Base-by-base conservation (phyloP, 2,113 vertebrate species). In the Peucedramus taeniatus region DNA sequence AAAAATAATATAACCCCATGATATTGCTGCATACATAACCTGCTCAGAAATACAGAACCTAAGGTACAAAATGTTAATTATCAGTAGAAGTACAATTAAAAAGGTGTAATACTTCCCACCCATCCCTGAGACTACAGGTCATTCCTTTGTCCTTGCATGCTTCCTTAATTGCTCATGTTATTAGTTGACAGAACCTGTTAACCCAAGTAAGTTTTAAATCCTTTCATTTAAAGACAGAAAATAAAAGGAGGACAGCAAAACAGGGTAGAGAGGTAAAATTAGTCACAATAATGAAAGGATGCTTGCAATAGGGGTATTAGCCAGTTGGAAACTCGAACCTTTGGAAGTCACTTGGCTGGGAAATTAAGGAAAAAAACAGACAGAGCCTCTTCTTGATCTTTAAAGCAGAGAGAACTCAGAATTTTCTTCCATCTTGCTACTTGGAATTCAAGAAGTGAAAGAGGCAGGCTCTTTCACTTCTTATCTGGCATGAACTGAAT, bases 381-480 rank as follows among this genome's bases (percentile, higher is more conserved):
- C 4, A 76, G 27, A 70, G 2, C 7, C 6, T 64, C 18, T 90
- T 11, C 31, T 45, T 76, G 22, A 44, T 10, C 37, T 68, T 82
- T 83, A 82, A 45, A 37, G 10, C 6, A 63, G 14, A 35, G 3
- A 64, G 9, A 69, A 65, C n/a, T 57, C 35, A 45, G 26, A 47
- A 65, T 64, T 83, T 83, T 54, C 22, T 78, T 91, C 47, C 6
- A 27, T 11, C 15, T 88, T 75, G 8, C 11, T 39, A 8, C 8
- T 77, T 80, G 8, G 23, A 75, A 49, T 53, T 13, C 5, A 37
- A 68, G 6, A 27, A 26, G 8, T 11, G 1, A 68, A 60, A 87
- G 15, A 17, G 9, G 1, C 2, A 37, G 45, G 11, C 3, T 60
- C n/a, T n/a, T n/a, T n/a, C 3, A 0, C 51, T 82, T 56, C n/a